These are phyloP conservation scores for Coelopa frigida DNA, from an alignment of 1,140 invertebrate genomes.

Conservation along the genomic window DNA sequence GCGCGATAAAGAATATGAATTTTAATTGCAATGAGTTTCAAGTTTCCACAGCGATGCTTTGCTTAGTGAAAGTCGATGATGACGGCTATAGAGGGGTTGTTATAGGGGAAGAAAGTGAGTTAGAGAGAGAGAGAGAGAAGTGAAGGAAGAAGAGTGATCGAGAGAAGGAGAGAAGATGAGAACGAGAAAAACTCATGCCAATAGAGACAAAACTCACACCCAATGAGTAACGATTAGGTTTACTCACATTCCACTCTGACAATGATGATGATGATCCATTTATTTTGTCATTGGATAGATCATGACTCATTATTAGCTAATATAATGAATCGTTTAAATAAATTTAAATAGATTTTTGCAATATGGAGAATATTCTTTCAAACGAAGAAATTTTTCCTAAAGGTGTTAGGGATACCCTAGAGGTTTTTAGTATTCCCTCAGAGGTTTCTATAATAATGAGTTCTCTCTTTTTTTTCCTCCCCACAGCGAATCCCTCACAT, in stretches of 20 bases:
- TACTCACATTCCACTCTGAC: neutral
- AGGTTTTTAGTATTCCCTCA: no score
- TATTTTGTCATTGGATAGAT: neutral
- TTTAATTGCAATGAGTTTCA: no score
- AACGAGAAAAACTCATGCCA: neutral
- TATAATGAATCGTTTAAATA: neutral
- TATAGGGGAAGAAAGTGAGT: no score
- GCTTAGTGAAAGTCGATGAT: no score
- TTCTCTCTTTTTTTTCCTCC: neutral
- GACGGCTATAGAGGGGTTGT: no score
- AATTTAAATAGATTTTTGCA: neutral
- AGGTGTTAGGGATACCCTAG: no score
- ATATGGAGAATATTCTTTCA: no score
- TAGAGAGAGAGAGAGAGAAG: neutral
- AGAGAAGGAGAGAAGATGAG: neutral
- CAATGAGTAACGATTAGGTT: neutral
- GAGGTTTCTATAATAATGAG: neutral
- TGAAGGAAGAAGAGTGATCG: neutral
- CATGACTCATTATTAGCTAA: neutral
- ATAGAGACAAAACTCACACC: neutral
- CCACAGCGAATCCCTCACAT: conserved; percentile 5
- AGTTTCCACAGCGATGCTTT: no score
- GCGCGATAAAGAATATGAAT: no score
- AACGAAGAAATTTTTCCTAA: no score
- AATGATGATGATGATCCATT: neutral